These are phyloP conservation scores for Galago senegalensis DNA, from an alignment of 2,797 vertebrate genomes.

Conservation along the genomic window DNA sequence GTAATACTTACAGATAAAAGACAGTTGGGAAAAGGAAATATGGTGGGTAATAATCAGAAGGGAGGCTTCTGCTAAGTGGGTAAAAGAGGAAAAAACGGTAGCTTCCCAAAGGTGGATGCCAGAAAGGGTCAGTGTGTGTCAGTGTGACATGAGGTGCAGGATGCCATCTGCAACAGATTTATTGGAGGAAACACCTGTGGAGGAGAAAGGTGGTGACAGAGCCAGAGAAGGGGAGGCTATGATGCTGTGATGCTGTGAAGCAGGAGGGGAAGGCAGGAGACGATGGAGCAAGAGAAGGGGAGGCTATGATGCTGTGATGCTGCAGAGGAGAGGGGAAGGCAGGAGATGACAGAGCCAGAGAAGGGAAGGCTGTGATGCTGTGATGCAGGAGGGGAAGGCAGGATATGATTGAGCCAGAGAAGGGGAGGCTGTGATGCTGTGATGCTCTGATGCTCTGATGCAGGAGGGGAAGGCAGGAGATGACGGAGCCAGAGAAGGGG, in stretches of 20 bases:
- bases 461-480: background rate
- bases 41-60: background rate
- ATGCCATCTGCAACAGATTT: background rate
- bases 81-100: background rate
- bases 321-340: fast-evolving
- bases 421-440: too few species aligned
- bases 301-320: background rate
- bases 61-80: background rate
- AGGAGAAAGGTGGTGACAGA: background rate
- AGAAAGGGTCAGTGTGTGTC: too few species aligned
- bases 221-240: background rate
- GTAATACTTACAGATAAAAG: background rate
- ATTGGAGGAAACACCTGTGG: fast-evolving
- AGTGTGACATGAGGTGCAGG: background rate
- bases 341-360: too few species aligned
- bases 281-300: background rate
- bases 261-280: fast-evolving
- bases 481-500: background rate
- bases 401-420: too few species aligned
- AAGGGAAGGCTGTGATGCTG: background rate
- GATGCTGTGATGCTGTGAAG: background rate
- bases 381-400: too few species aligned
- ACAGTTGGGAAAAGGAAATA: background rate
- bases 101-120: background rate
- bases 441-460: too few species aligned